phyloP scores from a whole-genome alignment of 2,797 vertebrate species.

The Rhadinocentrus ornatus region DNA sequence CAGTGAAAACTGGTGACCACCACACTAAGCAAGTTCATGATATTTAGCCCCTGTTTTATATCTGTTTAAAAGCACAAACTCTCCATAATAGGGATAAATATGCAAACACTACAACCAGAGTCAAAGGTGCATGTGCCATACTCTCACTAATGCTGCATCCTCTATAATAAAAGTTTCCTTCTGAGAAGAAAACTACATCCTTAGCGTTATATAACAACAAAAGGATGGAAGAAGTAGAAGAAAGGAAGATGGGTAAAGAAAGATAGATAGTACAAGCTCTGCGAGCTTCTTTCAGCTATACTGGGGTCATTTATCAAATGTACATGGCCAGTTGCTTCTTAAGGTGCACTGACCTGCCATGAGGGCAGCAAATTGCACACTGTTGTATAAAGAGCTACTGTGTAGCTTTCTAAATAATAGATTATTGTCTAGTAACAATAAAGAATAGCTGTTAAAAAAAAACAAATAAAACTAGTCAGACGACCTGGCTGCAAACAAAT shows the following conservation, averaged over 20 bases:
- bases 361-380: constrained; percentile 47
- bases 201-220: constrained; percentile 65
- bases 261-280: constrained; percentile 60
- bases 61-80: constrained; percentile 31
- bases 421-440: neutral
- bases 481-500: neutral
- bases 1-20: constrained; percentile 37
- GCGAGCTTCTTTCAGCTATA: constrained; percentile 52
- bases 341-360: constrained; percentile 46
- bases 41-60: constrained; percentile 41
- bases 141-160: constrained; percentile 12
- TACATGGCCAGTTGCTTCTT: constrained; percentile 49
- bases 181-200: constrained; percentile 50
- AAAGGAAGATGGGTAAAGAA: constrained; percentile 59
- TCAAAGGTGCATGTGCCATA: constrained; percentile 13
- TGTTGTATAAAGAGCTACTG: constrained; percentile 12
- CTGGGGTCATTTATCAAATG: constrained; percentile 65
- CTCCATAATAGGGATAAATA: constrained; percentile 20
- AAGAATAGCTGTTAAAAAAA: neutral
- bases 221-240: constrained; percentile 42
- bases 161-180: constrained; percentile 22
- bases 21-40: constrained; percentile 33
- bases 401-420: constrained; percentile 3
- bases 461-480: neutral
- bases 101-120: constrained; percentile 17